Evolutionary conservation across 2,113 vertebrate species (phyloP), one percentile per base, ranked within the genome.

Genomic region (Misgurnus mizolepis): DNA sequence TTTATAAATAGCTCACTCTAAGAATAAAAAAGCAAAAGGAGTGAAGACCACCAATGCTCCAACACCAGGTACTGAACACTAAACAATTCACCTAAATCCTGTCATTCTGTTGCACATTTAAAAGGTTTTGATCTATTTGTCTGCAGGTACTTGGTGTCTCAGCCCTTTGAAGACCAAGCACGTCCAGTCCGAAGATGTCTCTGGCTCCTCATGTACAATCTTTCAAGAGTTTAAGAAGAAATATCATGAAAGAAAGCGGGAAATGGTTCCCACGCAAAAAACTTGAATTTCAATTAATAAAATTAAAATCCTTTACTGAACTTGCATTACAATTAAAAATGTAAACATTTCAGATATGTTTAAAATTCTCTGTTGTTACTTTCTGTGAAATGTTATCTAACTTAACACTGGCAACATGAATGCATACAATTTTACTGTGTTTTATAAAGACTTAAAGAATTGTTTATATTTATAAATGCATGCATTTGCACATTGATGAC

Each of bases 181-280:
- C 22, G 27, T n/a, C 1, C 5, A 43, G 43, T 27, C 17, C 43
- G 6, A 65, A 45, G 8, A 70, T 1, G 2, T 15, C 9, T 68
- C 67, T 1, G 71, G 74, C 4, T 79, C 49, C 4, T 79, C 49
- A 5, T 9, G 15, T 17, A n/a, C 47, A 27, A 10, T 88, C 65
- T 91, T 92, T 65, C 78, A 83, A 0, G 79, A 85, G 39, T 91
- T 87, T 82, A 86, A 88, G 79, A 89, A 83, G 84, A 90, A 79
- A 78, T 89, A 87, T 83, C 85, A n/a, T 4, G 17, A 88, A 17
- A 58, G 8, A 74, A 88, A 14, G 67, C 81, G 7, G 18, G 18
- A 66, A 17, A 17, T 4, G n/a, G 6, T 11, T 10, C 55, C 17
- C 7, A 11, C 60, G 41, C 56, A 61, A 18, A 61, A 18, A 68